Base-by-base conservation (phyloP, 2,113 vertebrate genomes). In the Onychorhynchus coronatus region DNA sequence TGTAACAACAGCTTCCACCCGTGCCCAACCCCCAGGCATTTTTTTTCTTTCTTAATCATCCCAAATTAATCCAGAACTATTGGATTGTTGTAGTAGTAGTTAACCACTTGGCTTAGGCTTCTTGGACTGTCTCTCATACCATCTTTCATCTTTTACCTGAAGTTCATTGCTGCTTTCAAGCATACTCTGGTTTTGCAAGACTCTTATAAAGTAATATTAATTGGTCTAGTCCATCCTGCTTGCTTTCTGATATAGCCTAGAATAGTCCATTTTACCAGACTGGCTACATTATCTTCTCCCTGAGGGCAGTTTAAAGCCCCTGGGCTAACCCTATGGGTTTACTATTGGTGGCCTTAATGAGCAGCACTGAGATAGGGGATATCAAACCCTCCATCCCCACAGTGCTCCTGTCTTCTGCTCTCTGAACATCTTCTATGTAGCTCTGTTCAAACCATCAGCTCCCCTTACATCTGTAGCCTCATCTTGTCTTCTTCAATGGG, bases 291-390 rank as follows among this genome's bases (percentile, higher is more conserved):
- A 13, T 30, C 22, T 81, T 74, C 65, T 85, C 41, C 31, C 8
- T 0, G 0, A 46, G 30, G 30, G 20, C 22, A 9, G 6, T 46
- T 88, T 75, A 49, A 83, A 82, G 59, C 22, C 35, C 15, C 12
- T 35, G 41, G 39, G 46, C 63, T 71, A 76, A 30, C 7, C 18
- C 25, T 12, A 12, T 24, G 24, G 27, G n/a, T 35, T 86, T 68
- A 27, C 8, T 42, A 18, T 61, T 61, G 47, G 27, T 31, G 70
- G 56, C 65, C 14, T 21, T 65, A 56, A 13, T 22, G 13, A 70
- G 53, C 28, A n/a, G 55, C 3, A 2, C n/a, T 65, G 41, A 73
- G 44, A 12, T 24, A 59, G 44, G 72, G 33, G 19, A 66, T 56
- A 62, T 75, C 35, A 42, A 52, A 12, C 17, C 46, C 41, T 68